Evolutionary conservation across 2,888 invertebrate genomes (phyloP), one percentile per base, ranked within the genome.

Genomic region (Cistogaster globosa): DNA sequence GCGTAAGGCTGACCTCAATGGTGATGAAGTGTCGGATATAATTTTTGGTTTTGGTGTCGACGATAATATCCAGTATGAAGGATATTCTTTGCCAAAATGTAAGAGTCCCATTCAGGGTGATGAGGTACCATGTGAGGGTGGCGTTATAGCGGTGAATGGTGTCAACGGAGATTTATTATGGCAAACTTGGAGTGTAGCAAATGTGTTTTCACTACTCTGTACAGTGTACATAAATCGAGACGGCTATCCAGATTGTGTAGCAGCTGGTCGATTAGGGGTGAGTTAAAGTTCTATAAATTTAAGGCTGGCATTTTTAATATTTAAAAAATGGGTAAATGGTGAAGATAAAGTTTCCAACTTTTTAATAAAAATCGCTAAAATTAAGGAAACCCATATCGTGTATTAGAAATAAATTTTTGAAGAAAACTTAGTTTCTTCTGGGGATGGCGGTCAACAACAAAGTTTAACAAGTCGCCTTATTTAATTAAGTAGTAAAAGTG

Each of bases 141-240:
- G 97, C 9, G 93, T 96, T 12, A 92, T 96, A 86, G 96, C 96
- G 0, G 90, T 97, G n/a, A 95, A 97, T 90, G 97, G 97, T 0
- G 91, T 89, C 32, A 95, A 94, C 55, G 97, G 97, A 1, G 92
- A 94, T 45, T 94, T 94, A n/a, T 88, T 97, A 16, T 97, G 97
- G 97, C 94, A 94, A 55, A 94, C 94, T 87, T 96, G 96, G 95
- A 93, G 95, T 8, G 93, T 94, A 51, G 95, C 96, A 88, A 95
- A 96, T 87, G 94, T 97, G 20, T 96, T 95, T 90, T 95, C 95
- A 0, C 89, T 97, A 38, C 95, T 96, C 88, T 97, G 97, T 90
- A 94, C 94, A 20, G 93, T 94, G 18, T 97, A 97, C 91, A 90
- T 97, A 11, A 95, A 95, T 89, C 92, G 92, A 8, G 97, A 97